phyloP scores from a whole-genome alignment of 2,888 invertebrate genomes.

The Macrosoma leucophasiata region DNA sequence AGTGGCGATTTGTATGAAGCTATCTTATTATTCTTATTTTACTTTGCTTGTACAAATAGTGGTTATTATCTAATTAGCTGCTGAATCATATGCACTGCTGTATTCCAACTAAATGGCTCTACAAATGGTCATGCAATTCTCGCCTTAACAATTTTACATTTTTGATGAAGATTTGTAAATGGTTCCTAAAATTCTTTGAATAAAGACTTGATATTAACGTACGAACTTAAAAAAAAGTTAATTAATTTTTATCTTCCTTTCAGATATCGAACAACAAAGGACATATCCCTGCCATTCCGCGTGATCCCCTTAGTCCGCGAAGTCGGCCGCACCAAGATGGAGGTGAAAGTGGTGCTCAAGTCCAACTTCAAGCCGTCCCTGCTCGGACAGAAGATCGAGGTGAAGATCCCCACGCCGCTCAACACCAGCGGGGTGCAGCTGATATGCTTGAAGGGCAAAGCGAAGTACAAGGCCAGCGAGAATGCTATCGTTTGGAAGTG shows the following conservation, averaged over 20 bases:
- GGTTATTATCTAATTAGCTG: no score
- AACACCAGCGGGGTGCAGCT: conserved; percentile 99
- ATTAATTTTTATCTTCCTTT: conserved; percentile 6
- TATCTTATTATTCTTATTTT: no score
- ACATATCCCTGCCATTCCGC: conserved; percentile 99
- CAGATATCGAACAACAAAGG: conserved; percentile 99
- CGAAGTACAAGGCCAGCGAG: conserved; percentile 99
- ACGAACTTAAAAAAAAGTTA: no score
- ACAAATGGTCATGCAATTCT: no score
- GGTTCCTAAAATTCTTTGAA: no score
- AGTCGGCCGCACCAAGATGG: conserved; percentile 99
- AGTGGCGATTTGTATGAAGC: no score
- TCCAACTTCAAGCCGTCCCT: conserved; percentile 99
- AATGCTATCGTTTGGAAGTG: conserved; percentile 98
- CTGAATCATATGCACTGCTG: no score
- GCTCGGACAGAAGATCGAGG: conserved; percentile 99
- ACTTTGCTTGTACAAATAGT: no score
- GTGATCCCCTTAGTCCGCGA: conserved; percentile 99
- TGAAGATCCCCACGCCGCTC: conserved; percentile 98
- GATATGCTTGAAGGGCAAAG: conserved; percentile 99
- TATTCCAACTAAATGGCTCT: no score
- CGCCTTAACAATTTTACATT: no score
- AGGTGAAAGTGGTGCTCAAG: conserved; percentile 99
- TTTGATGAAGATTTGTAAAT: conserved; percentile 7
- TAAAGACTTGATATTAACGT: no score